These are phyloP conservation scores for Mesitornis unicolor DNA, from an alignment of 2,113 vertebrate species.

Conservation along the genomic window DNA sequence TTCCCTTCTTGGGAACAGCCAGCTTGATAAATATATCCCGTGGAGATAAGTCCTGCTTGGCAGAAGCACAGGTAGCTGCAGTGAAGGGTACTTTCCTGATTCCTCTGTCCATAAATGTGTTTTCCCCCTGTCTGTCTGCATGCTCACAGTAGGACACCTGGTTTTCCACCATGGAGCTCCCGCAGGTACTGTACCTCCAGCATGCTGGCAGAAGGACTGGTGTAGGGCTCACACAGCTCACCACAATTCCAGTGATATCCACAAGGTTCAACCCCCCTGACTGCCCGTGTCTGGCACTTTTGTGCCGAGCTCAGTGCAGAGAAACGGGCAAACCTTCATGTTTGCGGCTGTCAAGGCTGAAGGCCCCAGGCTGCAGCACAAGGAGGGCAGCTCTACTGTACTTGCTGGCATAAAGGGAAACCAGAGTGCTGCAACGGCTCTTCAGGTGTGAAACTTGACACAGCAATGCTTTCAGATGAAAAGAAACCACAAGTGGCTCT, in stretches of 20 bases:
- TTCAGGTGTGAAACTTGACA: slow-evolving; percentile 5
- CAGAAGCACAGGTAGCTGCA: not conserved
- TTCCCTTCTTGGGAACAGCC: not conserved
- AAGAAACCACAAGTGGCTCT: not conserved
- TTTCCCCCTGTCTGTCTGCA: not conserved
- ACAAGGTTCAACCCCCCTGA: accelerated
- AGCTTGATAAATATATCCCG: accelerated
- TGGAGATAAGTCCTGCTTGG: not conserved
- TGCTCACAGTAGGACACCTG: not conserved
- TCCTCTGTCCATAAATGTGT: not conserved
- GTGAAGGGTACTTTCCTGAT: not conserved
- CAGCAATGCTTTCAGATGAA: not conserved
- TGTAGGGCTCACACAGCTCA: not conserved
- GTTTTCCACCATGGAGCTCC: not conserved
- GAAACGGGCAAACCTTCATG: not conserved
- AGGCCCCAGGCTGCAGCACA: accelerated
- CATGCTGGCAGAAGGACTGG: not conserved
- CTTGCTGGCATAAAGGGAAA: not conserved
- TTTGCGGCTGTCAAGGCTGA: accelerated
- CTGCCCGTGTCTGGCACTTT: not conserved
- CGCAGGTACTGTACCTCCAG: accelerated
- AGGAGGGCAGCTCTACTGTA: not conserved
- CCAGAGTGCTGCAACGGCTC: not conserved
- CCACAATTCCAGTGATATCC: accelerated
- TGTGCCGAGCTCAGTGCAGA: not conserved